Conservation (phyloP, 1,140 invertebrate species). For the Antheraea pernyi region DNA sequence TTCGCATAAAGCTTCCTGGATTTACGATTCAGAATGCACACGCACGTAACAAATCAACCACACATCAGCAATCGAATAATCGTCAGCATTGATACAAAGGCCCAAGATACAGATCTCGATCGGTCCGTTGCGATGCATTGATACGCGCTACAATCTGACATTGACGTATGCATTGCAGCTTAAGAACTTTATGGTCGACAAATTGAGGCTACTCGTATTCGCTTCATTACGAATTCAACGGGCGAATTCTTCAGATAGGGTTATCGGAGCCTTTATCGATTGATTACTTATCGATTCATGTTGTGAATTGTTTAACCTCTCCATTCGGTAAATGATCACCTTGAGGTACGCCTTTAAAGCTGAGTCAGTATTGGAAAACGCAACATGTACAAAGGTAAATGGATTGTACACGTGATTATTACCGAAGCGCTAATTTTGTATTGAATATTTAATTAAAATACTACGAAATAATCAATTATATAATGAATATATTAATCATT, state of each 20-base stretch:
- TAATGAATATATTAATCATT: too few relatives aligned
- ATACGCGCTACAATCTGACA: slow-evolving; percentile 53
- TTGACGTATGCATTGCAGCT: slow-evolving; percentile 61
- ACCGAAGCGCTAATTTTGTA: too few relatives aligned
- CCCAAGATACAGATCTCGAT: slow-evolving; percentile 46
- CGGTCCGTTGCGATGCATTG: slow-evolving; percentile 49
- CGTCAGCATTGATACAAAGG: slow-evolving; percentile 48
- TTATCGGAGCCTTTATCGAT: slow-evolving; percentile 21
- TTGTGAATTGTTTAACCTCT: slow-evolving; percentile 15
- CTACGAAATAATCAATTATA: too few relatives aligned
- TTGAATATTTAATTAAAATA: too few relatives aligned
- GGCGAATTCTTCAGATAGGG: slow-evolving; percentile 32
- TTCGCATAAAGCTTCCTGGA: slow-evolving; percentile 41
- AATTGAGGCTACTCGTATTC: slow-evolving; percentile 62
- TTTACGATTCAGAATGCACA: slow-evolving; percentile 41
- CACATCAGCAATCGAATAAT: slow-evolving; percentile 47
- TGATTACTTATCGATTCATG: slow-evolving; percentile 22
- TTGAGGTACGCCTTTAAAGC: too few relatives aligned
- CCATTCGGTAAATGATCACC: slow-evolving; percentile 5
- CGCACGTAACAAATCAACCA: slow-evolving; percentile 31
- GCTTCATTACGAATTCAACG: slow-evolving; percentile 40
- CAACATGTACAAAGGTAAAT: too few relatives aligned
- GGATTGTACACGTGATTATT: too few relatives aligned
- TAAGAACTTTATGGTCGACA: slow-evolving; percentile 52
- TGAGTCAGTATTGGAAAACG: too few relatives aligned